Base-by-base conservation (phyloP, 2,797 vertebrate species). In the Eremophila alpestris region DNA sequence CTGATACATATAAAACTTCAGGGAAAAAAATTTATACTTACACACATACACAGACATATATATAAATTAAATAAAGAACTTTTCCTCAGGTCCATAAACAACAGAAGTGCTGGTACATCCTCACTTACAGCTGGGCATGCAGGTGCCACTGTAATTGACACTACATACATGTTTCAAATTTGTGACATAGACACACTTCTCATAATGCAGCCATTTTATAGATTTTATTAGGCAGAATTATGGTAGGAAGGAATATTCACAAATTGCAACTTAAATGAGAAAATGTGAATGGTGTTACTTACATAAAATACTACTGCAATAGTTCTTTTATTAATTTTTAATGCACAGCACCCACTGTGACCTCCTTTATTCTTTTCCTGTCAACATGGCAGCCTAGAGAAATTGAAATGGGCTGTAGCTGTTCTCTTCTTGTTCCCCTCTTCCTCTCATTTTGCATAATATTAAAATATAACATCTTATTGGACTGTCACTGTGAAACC, bases 251-350 rank as follows among this genome's bases (percentile, higher is more conserved):
- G 93, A 97, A 97, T 97, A 97, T 97, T 97, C 97, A 97, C 97
- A 97, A 96, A 97, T 58, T 96, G 95, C 93, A 94, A 93, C 95
- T 97, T 97, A 96, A 97, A 97, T 96, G 97, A 97, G 95, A 95
- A 95, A 96, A 92, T 38, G 93, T 92, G 97, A 97, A 97, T 91
- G 87, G 97, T 91, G 65, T 96, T 96, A 96, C 95, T 97, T 97
- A 95, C 43, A 97, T 97, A 98, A 98, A 98, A 98, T 98, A 98
- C 97, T 97, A 97, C 98, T 85, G 97, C 98, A 98, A 98, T 98
- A 97, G 97, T 97, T 97, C 97, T 97, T 95, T 88, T 96, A 98
- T 98, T 97, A 98, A 98, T 98, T 98, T 98, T 99, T 98, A 98
- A 98, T 98, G 98, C 90, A 87, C 96, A 93, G 96, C 70, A 93